phyloP scores from a whole-genome alignment of 2,797 vertebrate species.

The Manis javanica region DNA sequence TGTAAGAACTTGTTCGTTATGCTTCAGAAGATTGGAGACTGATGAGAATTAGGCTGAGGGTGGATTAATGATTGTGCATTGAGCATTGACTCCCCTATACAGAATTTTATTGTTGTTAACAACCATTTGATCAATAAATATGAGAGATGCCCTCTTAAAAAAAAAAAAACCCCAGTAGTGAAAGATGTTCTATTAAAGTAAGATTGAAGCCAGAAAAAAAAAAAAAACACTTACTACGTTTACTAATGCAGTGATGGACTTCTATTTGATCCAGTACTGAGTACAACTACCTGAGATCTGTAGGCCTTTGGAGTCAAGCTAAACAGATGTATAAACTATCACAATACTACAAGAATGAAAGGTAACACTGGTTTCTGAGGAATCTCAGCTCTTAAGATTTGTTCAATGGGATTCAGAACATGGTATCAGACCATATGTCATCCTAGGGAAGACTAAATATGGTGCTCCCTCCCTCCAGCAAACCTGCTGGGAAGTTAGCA shows the following conservation, averaged over 20 bases:
- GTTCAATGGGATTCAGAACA: conserved; percentile 12
- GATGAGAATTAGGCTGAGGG: too few species aligned
- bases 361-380: background rate
- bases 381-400: background rate
- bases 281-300: background rate
- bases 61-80: too few species aligned
- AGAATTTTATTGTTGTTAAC: too few species aligned
- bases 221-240: background rate
- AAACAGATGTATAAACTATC: background rate
- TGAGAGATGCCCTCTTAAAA: too few species aligned
- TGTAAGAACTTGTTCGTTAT: too few species aligned
- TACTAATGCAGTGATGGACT: background rate
- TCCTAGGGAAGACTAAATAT: background rate
- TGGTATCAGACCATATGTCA: background rate
- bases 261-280: conserved; percentile 9
- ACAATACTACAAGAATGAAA: background rate
- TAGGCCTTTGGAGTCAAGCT: background rate
- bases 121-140: too few species aligned
- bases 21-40: too few species aligned
- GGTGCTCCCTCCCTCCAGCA: conserved; percentile 1
- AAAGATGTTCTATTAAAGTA: background rate
- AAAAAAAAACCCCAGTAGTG: background rate
- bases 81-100: too few species aligned
- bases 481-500: background rate
- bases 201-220: background rate